phyloP scores from a whole-genome alignment of 2,888 invertebrate species.

The Alsophila aescularia region DNA sequence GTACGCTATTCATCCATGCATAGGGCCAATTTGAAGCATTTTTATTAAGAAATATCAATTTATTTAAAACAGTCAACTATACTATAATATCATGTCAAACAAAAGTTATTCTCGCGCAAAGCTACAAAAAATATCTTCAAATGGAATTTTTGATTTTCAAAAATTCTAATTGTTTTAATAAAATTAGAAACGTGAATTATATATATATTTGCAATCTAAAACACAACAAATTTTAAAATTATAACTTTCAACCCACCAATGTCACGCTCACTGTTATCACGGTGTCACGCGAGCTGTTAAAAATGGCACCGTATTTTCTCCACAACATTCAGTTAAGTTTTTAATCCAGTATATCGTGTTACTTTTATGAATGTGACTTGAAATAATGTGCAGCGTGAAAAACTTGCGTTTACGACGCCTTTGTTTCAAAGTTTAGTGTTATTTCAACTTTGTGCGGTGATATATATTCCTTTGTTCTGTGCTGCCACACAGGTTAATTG shows the following conservation, averaged over 20 bases:
- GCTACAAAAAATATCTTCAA: too few species aligned
- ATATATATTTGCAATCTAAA: constrained; percentile 7
- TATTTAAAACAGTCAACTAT: too few species aligned
- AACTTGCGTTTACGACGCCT: constrained; percentile 13
- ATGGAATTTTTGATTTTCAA: too few species aligned
- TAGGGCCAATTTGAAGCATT: too few species aligned
- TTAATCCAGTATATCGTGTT: constrained; percentile 37
- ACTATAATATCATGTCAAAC: too few species aligned
- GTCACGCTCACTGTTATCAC: constrained; percentile 31
- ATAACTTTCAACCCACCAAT: constrained; percentile 20
- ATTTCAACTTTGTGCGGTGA: neutral
- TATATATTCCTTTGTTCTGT: neutral
- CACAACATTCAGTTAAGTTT: constrained; percentile 31
- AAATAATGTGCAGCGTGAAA: constrained; percentile 37
- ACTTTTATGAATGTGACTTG: constrained; percentile 35
- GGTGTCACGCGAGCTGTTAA: constrained; percentile 30
- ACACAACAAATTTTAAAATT: constrained; percentile 20
- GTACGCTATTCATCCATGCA: too few species aligned
- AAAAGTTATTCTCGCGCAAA: too few species aligned
- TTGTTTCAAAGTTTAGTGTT: constrained; percentile 2
- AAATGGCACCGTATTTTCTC: constrained; percentile 22
- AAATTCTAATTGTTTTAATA: too few species aligned
- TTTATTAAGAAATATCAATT: too few species aligned
- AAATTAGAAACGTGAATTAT: too few species aligned
- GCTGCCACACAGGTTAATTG: neutral